These are phyloP conservation scores for Actenoides lindsayi DNA, from an alignment of 2,113 vertebrate genomes.

Conservation along the genomic window DNA sequence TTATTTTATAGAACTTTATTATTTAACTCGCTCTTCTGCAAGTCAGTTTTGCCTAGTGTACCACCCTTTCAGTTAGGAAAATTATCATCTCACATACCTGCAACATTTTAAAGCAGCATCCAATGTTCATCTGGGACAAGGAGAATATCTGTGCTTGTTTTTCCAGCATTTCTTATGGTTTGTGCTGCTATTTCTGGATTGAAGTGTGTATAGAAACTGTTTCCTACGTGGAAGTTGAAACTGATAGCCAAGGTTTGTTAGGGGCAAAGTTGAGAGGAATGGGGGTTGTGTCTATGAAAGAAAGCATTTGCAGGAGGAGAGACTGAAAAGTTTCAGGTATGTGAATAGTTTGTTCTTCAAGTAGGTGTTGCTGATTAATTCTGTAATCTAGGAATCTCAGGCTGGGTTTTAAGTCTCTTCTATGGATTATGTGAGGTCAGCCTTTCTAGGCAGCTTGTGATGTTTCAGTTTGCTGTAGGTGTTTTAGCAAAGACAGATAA, in stretches of 20 bases:
- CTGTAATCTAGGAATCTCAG: background rate
- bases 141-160: background rate
- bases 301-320: background rate
- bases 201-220: background rate
- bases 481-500: background rate
- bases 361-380: background rate
- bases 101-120: background rate
- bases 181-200: background rate
- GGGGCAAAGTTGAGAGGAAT: background rate
- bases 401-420: background rate
- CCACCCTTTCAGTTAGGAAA: background rate
- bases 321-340: background rate
- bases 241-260: background rate
- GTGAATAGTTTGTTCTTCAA: background rate
- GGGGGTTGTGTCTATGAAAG: background rate
- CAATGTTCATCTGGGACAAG: background rate
- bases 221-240: background rate
- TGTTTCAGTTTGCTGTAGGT: background rate
- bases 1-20: background rate
- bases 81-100: background rate
- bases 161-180: background rate
- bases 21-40: background rate
- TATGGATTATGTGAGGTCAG: background rate
- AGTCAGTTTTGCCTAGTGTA: background rate
- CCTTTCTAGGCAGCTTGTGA: background rate